Conservation (phyloP, 2,113 vertebrate genomes). For the Regulus satrapa region DNA sequence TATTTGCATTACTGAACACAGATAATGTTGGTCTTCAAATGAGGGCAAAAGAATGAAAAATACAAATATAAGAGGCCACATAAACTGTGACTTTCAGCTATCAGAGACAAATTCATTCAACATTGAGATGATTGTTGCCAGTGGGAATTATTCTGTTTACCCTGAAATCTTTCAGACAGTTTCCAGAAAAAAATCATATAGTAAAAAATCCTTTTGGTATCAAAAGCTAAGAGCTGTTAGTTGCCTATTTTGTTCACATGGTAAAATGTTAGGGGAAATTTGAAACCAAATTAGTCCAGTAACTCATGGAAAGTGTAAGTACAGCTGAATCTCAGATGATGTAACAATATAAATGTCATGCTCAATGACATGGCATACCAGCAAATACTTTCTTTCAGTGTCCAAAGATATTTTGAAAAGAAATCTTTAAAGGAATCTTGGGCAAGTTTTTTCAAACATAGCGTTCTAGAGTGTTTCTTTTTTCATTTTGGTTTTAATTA, state of each 20-base stretch:
- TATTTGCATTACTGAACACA: background rate
- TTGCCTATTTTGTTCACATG: background rate
- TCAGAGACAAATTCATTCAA: background rate
- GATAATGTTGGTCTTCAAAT: background rate
- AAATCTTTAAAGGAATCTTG: slow-evolving; percentile 1
- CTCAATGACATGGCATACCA: slow-evolving; percentile 3
- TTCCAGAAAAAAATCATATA: background rate
- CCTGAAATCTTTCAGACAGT: background rate
- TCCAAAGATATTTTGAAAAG: background rate
- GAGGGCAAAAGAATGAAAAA: background rate
- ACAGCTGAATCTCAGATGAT: slow-evolving; percentile 37
- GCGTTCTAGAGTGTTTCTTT: slow-evolving; percentile 41
- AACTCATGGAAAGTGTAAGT: slow-evolving; percentile 16
- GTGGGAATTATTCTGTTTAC: background rate
- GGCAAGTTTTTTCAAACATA: slow-evolving; percentile 38
- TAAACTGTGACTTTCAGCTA: background rate
- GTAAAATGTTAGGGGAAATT: slow-evolving; percentile 8
- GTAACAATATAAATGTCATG: slow-evolving; percentile 49
- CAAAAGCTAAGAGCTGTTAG: background rate
- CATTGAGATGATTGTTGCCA: background rate
- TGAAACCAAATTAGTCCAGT: slow-evolving; percentile 29
- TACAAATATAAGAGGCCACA: background rate
- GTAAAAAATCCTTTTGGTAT: background rate
- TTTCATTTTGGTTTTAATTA: slow-evolving; percentile 69
- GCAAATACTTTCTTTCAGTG: slow-evolving; percentile 14